Evolutionary conservation across 2,113 vertebrate genomes (phyloP), one percentile per base, ranked within the genome.

Genomic region (Xiphophorus maculatus): DNA sequence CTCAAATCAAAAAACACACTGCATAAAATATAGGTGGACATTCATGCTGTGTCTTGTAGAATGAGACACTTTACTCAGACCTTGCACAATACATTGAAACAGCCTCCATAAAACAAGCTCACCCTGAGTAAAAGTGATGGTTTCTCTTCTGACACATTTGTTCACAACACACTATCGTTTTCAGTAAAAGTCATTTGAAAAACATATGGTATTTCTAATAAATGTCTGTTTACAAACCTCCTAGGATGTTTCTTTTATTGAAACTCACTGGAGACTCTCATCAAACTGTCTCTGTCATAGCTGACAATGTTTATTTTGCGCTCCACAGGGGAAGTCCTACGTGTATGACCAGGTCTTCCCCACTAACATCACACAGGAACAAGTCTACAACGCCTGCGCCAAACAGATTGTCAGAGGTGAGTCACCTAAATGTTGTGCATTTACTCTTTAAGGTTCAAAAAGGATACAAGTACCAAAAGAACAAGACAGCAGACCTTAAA

Each of bases 361-460:
- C 19, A 95, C 95, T 7, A 97, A 96, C 91, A 95, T 96, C 51
- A 96, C 96, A n/a, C 97, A 98, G 91, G 96, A 97, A 69, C 96
- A 98, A 90, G 96, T 98, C 65, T 98, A 98, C 90, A 96, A 96
- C 62, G 92, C 95, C 5, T 98, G 96, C 22, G 97, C 97, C 92
- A 97, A 97, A 93, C 96, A 97, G 90, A 97, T 98, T 64, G 97
- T 98, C 79, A 97, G 95, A 96, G 97, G 97, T 98, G 90, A 96
- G 94, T 85, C 51, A 48, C 3, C 19, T 5, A 19, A 8, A 58
- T 17, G 1, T 0, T 54, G 33, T 28, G 40, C 4, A 1, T 1
- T n/a, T 25, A 65, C 63, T 69, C 27, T 63, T 11, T 28, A 1
- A 40, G 61, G 71, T 14, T 13, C 48, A 61, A 14, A 37, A 28